Base-by-base conservation (phyloP, 2,888 invertebrate genomes). In the Parapristionchus giblindavisi region DNA sequence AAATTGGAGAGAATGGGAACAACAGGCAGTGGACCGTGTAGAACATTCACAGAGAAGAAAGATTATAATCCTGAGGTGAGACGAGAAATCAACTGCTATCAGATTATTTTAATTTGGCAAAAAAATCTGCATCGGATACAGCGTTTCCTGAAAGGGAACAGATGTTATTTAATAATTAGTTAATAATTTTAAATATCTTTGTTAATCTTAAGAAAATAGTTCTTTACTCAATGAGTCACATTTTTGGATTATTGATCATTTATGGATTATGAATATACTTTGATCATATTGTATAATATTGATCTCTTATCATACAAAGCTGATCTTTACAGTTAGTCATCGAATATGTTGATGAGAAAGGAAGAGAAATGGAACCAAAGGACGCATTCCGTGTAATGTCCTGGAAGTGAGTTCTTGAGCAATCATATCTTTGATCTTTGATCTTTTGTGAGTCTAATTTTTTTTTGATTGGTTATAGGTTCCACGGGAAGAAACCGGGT, bases 401-500 rank as follows among this genome's bases (percentile, higher is more conserved):
- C 86, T 85, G 85, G 81, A 87, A 87, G 84, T 85, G 51, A 72
- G 81, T 81, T 34, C 40, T 71, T 68, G n/a, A 34, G 17, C 3
- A 27, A 34, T 3, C 38, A n/a, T 60, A 2, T n/a, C 4, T 32
- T 6, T 11, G 6, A 54, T 27, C 36, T 21, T 21, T 70, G 32
- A n/a, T 51, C 27, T 34, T 8, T 6, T 60, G 17, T 11, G 6
- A 32, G 34, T 8, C 14, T 14, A 32, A 17, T 32, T 8, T 5
- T 5, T 32, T 11, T 52, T 34, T 14, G n/a, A 4, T n/a, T 38
- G 2, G 5, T 79, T 98, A 97, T 89, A 96, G 97, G 90, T 99
- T 99, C 91, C 99, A 99, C 90, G 99, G 99, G 72, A 98, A 99
- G 90, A 96, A 96, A 1, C 96, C 98, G 29, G 98, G 99, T 74